Evolutionary conservation across 2,888 invertebrate species (phyloP), one percentile per base, ranked within the genome.

Genomic region (Deilephila porcellus): DNA sequence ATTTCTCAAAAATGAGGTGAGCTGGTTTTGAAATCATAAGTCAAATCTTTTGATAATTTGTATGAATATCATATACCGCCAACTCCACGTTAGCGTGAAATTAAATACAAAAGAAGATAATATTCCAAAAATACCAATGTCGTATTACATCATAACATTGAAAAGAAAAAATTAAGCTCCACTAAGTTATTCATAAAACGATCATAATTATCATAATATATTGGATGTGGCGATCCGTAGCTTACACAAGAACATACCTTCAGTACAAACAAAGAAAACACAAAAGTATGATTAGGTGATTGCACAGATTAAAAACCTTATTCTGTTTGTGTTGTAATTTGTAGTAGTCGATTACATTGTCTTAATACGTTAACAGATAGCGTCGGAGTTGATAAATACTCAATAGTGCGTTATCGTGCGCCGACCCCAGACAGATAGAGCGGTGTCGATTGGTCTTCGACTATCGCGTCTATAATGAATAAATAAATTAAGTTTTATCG

Each of bases 291-390:
- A 59, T 67, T 80, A 78, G 82, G 86, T 87, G 85, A 86, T 86
- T 81, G 86, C 75, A 83, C 89, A 84, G 88, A 88, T 90, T 87
- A 86, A 83, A 74, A 77, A 76, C 76, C 81, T 81, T 79, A 80
- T 78, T 81, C 80, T 83, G 80, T 85, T 85, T 88, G 80, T 81
- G 79, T 81, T 80, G 81, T 85, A 85, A 87, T 88, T 87, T 86
- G 81, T 83, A 82, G 80, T 77, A 78, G 80, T 77, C 81, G 88
- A 88, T 86, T 86, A 87, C 84, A 88, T 85, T 88, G 89, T 90
- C 88, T 89, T 83, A 83, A 81, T 83, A 85, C 86, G 86, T 86
- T 87, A 86, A 86, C 84, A 85, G 88, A 88, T 90, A 89, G 78
- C 81, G 76, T 83, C 77, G 76, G 78, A 76, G 67, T 83, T 84